Conservation (phyloP, 2,113 vertebrate species). For the Columbina picui region DNA sequence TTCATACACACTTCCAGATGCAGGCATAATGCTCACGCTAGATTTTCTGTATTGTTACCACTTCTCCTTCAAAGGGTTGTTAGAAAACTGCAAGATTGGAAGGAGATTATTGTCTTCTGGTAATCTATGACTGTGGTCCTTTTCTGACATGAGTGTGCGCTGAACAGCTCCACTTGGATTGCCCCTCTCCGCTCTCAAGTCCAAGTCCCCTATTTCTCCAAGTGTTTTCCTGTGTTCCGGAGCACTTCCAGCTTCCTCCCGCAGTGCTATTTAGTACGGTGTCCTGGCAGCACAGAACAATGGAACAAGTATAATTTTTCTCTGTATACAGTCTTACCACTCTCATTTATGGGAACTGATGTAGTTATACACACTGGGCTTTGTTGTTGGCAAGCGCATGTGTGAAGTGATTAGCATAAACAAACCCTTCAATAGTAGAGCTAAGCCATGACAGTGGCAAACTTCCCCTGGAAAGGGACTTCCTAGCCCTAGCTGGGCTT, state of each 20-base stretch:
- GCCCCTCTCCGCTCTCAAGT: not conserved
- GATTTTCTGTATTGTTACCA: not conserved
- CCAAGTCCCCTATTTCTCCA: not conserved
- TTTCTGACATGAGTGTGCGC: accelerated
- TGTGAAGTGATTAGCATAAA: not conserved
- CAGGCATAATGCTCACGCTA: not conserved
- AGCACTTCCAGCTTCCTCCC: not conserved
- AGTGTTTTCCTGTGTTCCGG: not conserved
- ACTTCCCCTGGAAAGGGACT: not conserved
- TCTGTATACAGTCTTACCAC: not conserved
- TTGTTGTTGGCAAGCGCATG: not conserved
- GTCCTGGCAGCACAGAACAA: not conserved
- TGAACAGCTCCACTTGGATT: not conserved
- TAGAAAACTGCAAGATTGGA: not conserved
- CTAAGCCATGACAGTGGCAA: not conserved
- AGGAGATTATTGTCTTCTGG: not conserved
- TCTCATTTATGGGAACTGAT: not conserved
- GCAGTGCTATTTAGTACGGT: not conserved
- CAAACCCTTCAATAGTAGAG: not conserved
- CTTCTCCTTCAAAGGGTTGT: not conserved
- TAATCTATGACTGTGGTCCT: accelerated
- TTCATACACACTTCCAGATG: not conserved
- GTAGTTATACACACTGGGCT: not conserved
- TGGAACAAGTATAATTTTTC: not conserved
- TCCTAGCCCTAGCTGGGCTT: not conserved